Base-by-base conservation (phyloP, 2,888 invertebrate genomes). In the Odontothrips loti region DNA sequence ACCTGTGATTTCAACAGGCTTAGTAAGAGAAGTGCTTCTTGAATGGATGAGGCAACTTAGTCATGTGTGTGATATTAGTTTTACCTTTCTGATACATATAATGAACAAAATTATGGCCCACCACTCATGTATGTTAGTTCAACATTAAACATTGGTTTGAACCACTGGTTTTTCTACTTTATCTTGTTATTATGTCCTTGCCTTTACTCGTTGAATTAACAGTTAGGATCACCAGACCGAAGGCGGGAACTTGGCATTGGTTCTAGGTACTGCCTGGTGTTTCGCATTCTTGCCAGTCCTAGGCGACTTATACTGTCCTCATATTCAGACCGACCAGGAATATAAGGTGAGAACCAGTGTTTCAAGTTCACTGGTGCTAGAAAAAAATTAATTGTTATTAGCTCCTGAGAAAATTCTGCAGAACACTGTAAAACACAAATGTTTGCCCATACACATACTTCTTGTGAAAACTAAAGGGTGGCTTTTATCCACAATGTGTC, bases 241-340 rank as follows among this genome's bases (percentile, higher is more conserved):
- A 75, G 68, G 27, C 68, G 68, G 12, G 68, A 75, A 75, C 68
- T 75, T 23, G 68, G 68, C 11, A 27, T 12, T 9, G 68, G 68
- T 75, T 75, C 68, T 27, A 75, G 27, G 12, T 27, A 75, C 27
- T 75, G 68, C 12, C 68, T 75, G 12, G 68, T 75, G 27, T 75
- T 75, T 27, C 68, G 68, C 27, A 75, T 75, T 23, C 68, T 75
- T 75, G 68, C 68, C n/a, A 75, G 68, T 27, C 68, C 68, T 12
- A 75, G 23, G 23, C 68, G 68, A 75, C 23, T 23, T 27, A 27
- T 23, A 27, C 27, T 75, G 12, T 75, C 68, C 27, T 75, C 68
- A 75, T 75, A 75, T 75, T 75, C 68, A 23, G 68, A 75, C 23
- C 68, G 68, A 10, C 68, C 68, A 75, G 68, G 68, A 27, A 75